These are phyloP conservation scores for Resseliella maxima DNA, from an alignment of 2,888 invertebrate genomes.

Conservation along the genomic window DNA sequence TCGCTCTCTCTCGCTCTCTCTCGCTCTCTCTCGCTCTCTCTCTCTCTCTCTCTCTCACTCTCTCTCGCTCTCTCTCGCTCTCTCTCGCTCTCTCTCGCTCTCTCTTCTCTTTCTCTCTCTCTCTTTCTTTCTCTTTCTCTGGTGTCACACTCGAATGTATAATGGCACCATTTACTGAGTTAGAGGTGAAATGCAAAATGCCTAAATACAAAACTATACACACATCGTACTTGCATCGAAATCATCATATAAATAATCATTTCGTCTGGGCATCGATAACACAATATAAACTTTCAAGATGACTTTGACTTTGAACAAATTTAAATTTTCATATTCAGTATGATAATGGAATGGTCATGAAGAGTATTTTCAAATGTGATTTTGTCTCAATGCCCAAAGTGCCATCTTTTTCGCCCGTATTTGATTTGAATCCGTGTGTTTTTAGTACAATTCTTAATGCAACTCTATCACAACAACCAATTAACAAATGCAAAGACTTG, in stretches of 20 bases:
- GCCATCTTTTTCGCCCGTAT: neutral
- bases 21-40: no score
- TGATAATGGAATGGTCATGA: neutral
- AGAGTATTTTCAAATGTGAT: no score
- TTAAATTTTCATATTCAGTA: neutral
- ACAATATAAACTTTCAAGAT: neutral
- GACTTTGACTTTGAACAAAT: conserved; percentile 5
- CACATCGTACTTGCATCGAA: neutral
- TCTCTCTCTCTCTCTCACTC: no score
- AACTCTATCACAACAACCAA: neutral
- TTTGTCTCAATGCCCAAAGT: no score
- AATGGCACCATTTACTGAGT: neutral
- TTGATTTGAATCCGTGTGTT: neutral
- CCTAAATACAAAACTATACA: neutral
- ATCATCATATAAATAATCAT: neutral
- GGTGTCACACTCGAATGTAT: neutral
- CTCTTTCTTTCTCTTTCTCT: no score
- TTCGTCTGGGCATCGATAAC: conserved; percentile 10
- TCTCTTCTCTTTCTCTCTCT: no score
- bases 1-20: no score
- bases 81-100: no score
- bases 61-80: no score
- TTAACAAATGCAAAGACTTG: conserved; percentile 23
- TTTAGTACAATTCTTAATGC: neutral
- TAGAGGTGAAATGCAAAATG: neutral